These are phyloP conservation scores for Xiphophorus hellerii DNA, from an alignment of 2,113 vertebrate genomes.

Conservation along the genomic window DNA sequence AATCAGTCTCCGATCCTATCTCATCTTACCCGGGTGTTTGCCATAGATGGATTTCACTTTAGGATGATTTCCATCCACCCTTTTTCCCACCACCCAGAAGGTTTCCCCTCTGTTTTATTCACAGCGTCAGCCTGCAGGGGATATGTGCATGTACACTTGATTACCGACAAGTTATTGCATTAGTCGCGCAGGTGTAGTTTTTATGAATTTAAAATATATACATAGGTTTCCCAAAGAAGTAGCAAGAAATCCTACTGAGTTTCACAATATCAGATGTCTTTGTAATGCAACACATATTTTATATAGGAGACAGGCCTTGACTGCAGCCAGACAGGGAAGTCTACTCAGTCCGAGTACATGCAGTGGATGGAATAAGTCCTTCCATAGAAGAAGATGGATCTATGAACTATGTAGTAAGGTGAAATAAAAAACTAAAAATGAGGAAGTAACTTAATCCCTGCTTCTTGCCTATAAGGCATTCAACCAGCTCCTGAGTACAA, in stretches of 20 bases:
- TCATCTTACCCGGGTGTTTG: conserved; percentile 61
- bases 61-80: conserved; percentile 65
- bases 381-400: not conserved
- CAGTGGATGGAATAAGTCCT: not conserved
- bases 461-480: not conserved
- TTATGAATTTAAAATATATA: not conserved
- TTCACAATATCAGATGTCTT: too few species aligned
- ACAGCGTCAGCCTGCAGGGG: conserved; percentile 4
- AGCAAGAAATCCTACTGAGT: too few species aligned
- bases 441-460: not conserved
- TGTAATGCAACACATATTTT: too few species aligned
- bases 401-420: not conserved
- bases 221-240: not conserved
- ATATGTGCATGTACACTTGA: not conserved
- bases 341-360: too few species aligned
- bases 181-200: conserved; percentile 23
- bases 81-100: conserved; percentile 54
- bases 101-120: conserved; percentile 36
- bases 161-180: not conserved
- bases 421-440: not conserved
- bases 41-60: conserved; percentile 72
- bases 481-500: not conserved
- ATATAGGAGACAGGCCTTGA: too few species aligned
- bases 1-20: conserved; percentile 75
- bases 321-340: too few species aligned